Percentiles rank a stretch among this genome's conserved stretches.
These are phyloP conservation scores for Coregonus clupeaformis DNA, from an alignment of 2,113 vertebrate species.

Conservation along the genomic window DNA sequence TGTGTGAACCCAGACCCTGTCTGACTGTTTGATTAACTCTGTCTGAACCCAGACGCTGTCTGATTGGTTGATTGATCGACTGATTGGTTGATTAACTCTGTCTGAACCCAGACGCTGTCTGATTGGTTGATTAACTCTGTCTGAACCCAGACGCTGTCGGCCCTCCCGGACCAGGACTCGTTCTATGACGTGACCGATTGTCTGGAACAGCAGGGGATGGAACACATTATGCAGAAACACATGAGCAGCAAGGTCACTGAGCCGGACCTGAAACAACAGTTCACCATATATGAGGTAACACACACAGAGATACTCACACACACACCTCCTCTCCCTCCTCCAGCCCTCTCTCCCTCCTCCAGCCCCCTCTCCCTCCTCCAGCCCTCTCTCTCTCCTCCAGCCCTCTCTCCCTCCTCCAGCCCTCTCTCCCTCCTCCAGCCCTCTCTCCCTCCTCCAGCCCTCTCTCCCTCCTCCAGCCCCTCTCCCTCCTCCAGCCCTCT, in stretches of 20 bases:
- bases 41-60: constrained; percentile 77
- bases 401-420: no score
- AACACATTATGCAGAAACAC: constrained; percentile 81
- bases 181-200: constrained; percentile 94
- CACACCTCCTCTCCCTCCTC: neutral
- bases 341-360: no score
- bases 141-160: constrained; percentile 79
- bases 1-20: neutral
- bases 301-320: no score
- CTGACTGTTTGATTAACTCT: neutral
- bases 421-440: no score
- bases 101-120: no score
- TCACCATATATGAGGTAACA: constrained; percentile 88
- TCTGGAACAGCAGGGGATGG: constrained; percentile 91
- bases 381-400: no score
- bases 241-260: constrained; percentile 76
- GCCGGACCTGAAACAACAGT: constrained; percentile 82
- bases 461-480: no score
- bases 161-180: constrained; percentile 92
- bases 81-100: no score
- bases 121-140: neutral
- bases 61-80: no score
- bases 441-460: no score
- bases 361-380: no score
- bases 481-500: no score